Evolutionary conservation across 2,113 vertebrate species (phyloP).

Genomic region (Cygnus buccinator): DNA sequence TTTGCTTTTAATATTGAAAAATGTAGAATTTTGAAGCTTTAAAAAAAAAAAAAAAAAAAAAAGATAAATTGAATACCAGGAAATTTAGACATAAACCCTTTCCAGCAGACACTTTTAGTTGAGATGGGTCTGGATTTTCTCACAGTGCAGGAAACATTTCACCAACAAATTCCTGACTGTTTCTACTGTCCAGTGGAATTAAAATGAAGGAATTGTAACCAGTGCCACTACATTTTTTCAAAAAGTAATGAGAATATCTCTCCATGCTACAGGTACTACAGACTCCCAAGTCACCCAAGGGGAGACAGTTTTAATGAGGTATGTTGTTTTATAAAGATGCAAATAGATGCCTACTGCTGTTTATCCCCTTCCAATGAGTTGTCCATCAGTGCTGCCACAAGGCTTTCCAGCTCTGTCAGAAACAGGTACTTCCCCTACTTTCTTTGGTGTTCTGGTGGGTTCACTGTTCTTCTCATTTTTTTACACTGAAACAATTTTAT

Average conservation of each 20-base stretch:
- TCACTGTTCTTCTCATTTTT: background rate
- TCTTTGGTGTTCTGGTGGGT: background rate
- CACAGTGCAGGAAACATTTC: conserved; percentile 14
- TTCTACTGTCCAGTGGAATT: conserved; percentile 10
- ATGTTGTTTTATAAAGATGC: background rate
- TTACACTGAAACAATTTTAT: background rate
- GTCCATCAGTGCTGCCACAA: background rate
- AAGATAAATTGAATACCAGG: background rate
- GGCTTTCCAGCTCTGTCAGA: background rate
- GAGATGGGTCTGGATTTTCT: conserved; percentile 7
- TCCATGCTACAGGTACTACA: conserved; percentile 79
- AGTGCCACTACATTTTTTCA: background rate
- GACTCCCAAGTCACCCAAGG: conserved; percentile 77
- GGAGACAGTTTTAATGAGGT: conserved; percentile 79
- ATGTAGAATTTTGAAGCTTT: background rate
- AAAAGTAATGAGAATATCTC: background rate
- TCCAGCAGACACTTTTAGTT: background rate
- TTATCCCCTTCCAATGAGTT: background rate
- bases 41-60: background rate
- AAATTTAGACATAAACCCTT: background rate
- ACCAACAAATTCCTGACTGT: background rate
- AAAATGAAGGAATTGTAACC: conserved; percentile 3
- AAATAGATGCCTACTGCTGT: background rate
- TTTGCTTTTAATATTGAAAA: background rate
- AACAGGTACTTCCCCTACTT: background rate